These are phyloP conservation scores for Aldabrachelys gigantea DNA, from an alignment of 2,113 vertebrate genomes.

Conservation along the genomic window DNA sequence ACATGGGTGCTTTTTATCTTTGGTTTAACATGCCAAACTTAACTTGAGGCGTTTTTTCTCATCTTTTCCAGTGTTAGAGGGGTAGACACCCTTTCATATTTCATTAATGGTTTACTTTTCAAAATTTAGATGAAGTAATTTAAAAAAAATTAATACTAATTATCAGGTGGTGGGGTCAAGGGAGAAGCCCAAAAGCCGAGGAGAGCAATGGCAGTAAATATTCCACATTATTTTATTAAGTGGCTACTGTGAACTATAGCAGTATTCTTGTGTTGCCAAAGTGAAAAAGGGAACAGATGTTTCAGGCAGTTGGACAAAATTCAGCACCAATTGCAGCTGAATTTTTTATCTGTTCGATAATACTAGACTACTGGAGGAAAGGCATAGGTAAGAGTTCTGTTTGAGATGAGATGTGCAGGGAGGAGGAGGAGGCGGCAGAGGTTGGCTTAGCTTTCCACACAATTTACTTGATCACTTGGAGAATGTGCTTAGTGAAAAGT, in stretches of 20 bases:
- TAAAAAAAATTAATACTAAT: not conserved
- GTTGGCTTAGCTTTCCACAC: not conserved
- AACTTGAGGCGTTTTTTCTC: not conserved
- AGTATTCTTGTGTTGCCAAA: not conserved
- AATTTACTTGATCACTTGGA: not conserved
- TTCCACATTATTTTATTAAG: not conserved
- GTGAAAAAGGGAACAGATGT: accelerated
- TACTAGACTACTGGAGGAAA: accelerated
- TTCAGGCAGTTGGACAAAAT: not conserved
- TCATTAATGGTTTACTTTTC: not conserved
- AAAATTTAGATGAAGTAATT: not conserved
- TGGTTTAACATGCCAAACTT: not conserved
- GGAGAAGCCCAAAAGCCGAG: not conserved
- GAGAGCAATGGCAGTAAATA: not conserved
- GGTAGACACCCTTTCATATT: not conserved
- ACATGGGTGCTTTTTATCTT: not conserved
- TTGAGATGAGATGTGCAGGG: not conserved
- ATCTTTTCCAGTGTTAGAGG: not conserved
- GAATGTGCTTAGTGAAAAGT: not conserved
- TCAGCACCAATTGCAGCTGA: accelerated
- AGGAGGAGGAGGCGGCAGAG: not conserved
- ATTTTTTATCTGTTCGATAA: not conserved
- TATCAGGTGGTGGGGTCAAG: not conserved
- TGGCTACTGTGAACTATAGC: not conserved
- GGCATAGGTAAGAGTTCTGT: not conserved